phyloP scores from a whole-genome alignment of 2,888 invertebrate species.

The Apeira syringaria region DNA sequence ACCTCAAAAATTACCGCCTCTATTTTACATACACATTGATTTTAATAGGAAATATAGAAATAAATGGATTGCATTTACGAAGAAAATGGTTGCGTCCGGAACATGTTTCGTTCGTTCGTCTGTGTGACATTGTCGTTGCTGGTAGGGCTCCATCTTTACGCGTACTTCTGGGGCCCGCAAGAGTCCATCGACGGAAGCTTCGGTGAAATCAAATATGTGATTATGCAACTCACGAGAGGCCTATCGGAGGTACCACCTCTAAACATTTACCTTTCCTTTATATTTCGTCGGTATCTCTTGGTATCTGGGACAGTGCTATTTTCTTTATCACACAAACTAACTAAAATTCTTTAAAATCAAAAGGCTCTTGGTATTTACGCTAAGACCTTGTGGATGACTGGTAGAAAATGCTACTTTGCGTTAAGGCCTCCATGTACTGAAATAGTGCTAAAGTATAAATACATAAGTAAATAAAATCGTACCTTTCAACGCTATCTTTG shows the following conservation, averaged over 20 bases:
- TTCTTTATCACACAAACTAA: too few species aligned
- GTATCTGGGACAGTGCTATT: too few species aligned
- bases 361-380: too few species aligned
- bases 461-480: too few species aligned
- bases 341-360: too few species aligned
- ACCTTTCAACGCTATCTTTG: too few species aligned
- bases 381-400: too few species aligned
- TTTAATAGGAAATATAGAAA: not conserved
- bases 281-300: not conserved
- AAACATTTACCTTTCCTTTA: too few species aligned
- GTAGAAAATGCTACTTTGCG: too few species aligned
- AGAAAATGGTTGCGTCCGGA: slow-evolving; percentile 38
- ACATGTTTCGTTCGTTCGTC: slow-evolving; percentile 62
- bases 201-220: slow-evolving; percentile 63
- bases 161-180: slow-evolving; percentile 54
- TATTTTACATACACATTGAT: not conserved
- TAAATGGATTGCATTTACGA: slow-evolving; percentile 50
- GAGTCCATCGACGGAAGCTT: slow-evolving; percentile 57
- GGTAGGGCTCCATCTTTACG: slow-evolving; percentile 63
- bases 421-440: too few species aligned
- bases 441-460: too few species aligned
- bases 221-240: slow-evolving; percentile 64
- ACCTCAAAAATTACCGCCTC: not conserved
- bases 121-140: slow-evolving; percentile 54
- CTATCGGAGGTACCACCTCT: slow-evolving; percentile 70